Evolutionary conservation across 2,888 invertebrate species (phyloP), one percentile per base, ranked within the genome.

Genomic region (Mesopsocus fuscifrons): DNA sequence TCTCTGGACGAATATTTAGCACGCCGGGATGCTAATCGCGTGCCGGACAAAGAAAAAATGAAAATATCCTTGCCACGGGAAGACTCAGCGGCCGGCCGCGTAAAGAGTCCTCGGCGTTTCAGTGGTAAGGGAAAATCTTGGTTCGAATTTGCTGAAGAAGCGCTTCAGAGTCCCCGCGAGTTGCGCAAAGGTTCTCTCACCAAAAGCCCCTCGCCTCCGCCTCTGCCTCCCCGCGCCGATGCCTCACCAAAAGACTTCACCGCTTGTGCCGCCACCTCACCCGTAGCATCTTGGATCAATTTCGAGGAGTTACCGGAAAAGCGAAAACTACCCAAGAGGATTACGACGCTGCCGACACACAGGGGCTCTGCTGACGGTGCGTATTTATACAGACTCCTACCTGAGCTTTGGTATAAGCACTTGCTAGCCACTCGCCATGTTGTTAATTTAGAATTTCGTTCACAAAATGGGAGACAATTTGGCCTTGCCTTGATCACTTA

Each of bases 241-340:
- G 35, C 58, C 57, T 46, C 49, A 59, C 52, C 45, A 45, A 43
- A 55, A 54, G 42, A 55, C 50, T 52, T 60, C 49, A 2, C 59
- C n/a, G 44, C 46, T 11, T 49, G 48, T 11, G 47, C 47, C 13
- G 50, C 51, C 4, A 52, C 51, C 3, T 47, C 50, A n/a, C 47
- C 48, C 13, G 57, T 59, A 0, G 62, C 63, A 1, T 77, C 79
- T 51, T 87, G 87, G 87, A 79, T 87, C 47, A 82, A 84, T 59
- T 85, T 85, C 57, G 81, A 82, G 56, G 84, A 85, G 54, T 77
- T 85, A 45, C 84, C 85, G 1, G 85, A 85, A 60, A 72, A 77
- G 50, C 67, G 82, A 43, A 81, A 82, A 60, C 73, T 78, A 47
- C 81, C 84, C 16, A 82, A 82, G 59, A 69, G 82, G 49, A 84